phyloP scores from a whole-genome alignment of 1,140 invertebrate species.

The Achroia grisella region DNA sequence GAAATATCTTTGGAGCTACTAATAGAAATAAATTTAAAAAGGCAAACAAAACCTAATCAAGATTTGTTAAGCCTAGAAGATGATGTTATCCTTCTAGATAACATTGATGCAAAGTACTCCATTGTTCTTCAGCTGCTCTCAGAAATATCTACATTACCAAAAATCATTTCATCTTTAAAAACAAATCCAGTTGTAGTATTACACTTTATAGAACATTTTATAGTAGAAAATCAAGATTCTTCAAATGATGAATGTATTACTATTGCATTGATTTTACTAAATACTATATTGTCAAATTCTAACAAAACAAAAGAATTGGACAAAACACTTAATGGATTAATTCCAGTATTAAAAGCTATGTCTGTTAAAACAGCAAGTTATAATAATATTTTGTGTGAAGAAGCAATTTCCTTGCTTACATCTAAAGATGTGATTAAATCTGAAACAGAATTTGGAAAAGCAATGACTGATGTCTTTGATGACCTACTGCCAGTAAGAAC shows the following conservation, averaged over 20 bases:
- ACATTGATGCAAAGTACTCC: slow-evolving; percentile 48
- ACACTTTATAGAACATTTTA: slow-evolving; percentile 55
- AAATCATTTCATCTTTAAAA: slow-evolving; percentile 49
- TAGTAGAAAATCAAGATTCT: slow-evolving; percentile 31
- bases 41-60: slow-evolving; percentile 19
- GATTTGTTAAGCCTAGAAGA: slow-evolving; percentile 50
- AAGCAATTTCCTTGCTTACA: slow-evolving; percentile 39
- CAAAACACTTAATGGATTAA: slow-evolving; percentile 27
- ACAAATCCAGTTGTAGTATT: slow-evolving; percentile 44
- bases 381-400: slow-evolving; percentile 44
- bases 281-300: slow-evolving; percentile 53
- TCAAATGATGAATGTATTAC: slow-evolving; percentile 60
- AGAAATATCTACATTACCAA: slow-evolving; percentile 44
- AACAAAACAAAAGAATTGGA: slow-evolving; percentile 28
- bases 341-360: slow-evolving; percentile 40
- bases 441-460: slow-evolving; percentile 75
- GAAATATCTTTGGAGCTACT: slow-evolving; percentile 35
- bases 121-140: slow-evolving; percentile 43
- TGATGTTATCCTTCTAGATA: slow-evolving; percentile 43
- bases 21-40: slow-evolving; percentile 27
- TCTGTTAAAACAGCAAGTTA: slow-evolving; percentile 22
- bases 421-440: slow-evolving; percentile 26
- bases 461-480: slow-evolving; percentile 81
- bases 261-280: slow-evolving; percentile 68
- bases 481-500: slow-evolving; percentile 85